Base-by-base conservation (phyloP, 1,140 invertebrate species). In the Onthophagus taurus region DNA sequence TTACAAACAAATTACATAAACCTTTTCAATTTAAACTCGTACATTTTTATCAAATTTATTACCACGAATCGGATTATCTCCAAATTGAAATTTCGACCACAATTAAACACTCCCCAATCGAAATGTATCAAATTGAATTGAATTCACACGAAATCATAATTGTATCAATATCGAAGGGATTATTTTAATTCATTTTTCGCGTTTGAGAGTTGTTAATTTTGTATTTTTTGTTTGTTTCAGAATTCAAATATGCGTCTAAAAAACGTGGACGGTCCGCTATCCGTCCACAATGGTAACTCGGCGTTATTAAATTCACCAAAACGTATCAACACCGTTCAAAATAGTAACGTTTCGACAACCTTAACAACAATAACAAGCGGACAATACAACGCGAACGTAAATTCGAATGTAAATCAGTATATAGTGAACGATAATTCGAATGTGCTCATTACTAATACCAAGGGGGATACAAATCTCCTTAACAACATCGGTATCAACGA, bases 241-340 rank as follows among this genome's bases (percentile, higher is more conserved):
- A 33, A 47, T 46, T 36, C 34, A 49, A 52, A 41, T 7, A 64
- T 64, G 61, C 60, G 60, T 47, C 43, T 64, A 45, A 61, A 64
- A 48, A 50, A 56, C 29, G 45, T 51, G 44, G 60, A 64, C 34
- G 60, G 59, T 23, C 57, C 57, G 7, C 38, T 64, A 34, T 57
- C 53, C 45, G 50, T 60, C 45, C 51, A 57, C 54, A 64, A 62
- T 53, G 57, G 54, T 23, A 64, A 62, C 52, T 45, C 51, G 26
- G 54, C 55, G 37, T 47, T 60, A 6, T 44, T 64, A 14, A 61
- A 62, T 42, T 64, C 61, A 6, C 60, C 61, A 16, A 64, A 64
- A 47, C 45, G 58, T n/a, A 49, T 64, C 29, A 64, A 62, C 38
- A 63, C 61, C 9, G 4, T 60, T 7, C 59, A 63, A 37, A 63